Conservation (phyloP, 2,888 invertebrate genomes). For the Villa cingulata region DNA sequence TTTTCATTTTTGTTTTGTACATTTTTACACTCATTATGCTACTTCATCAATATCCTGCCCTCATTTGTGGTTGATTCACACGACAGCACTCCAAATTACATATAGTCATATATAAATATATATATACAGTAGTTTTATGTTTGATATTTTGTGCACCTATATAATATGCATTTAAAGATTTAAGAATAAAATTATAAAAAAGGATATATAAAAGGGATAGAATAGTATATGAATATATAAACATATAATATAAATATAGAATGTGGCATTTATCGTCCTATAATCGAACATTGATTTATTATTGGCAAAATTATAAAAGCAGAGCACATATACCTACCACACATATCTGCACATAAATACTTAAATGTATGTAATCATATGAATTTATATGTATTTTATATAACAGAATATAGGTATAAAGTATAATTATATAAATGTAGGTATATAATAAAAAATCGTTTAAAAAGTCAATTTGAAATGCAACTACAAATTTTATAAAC, state of each 20-base stretch:
- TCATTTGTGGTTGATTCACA: constrained; percentile 15
- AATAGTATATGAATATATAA: no score
- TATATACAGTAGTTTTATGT: no score
- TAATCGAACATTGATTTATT: constrained; percentile 14
- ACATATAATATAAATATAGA: no score
- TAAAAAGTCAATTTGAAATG: constrained; percentile 7
- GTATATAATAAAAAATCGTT: background rate
- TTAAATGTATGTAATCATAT: no score
- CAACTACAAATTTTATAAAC: background rate
- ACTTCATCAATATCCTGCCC: constrained; percentile 11
- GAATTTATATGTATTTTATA: no score
- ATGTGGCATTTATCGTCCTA: constrained; percentile 3
- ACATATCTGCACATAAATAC: background rate
- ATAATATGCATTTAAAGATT: no score
- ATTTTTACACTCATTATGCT: constrained; percentile 1
- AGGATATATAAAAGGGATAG: background rate
- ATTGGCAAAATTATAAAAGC: constrained; percentile 12
- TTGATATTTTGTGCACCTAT: no score
- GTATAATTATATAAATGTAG: background rate
- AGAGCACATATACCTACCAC: background rate
- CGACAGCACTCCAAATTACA: constrained; percentile 5
- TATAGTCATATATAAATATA: no score
- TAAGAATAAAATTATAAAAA: background rate
- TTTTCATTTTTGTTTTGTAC: background rate
- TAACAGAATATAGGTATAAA: no score